A percentile compares a stretch with the other conserved stretches of the same genome.
phyloP scores from a whole-genome alignment of 2,888 invertebrate genomes.

The Luffia ferchaultella region DNA sequence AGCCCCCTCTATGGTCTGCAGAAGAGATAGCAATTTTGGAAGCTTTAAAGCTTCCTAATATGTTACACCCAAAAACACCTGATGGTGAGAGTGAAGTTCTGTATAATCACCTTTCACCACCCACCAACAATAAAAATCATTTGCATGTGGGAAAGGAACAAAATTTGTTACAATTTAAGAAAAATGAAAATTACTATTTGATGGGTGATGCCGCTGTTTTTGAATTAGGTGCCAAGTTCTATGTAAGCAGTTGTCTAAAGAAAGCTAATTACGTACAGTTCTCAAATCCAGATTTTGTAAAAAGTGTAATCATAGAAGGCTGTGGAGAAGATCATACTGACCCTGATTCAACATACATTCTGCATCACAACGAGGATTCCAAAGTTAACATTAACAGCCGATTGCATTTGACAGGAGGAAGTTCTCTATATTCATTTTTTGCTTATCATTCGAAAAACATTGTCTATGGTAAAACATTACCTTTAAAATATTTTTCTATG shows the following conservation, averaged over 20 bases:
- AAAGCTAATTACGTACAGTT: slow-evolving; percentile 68
- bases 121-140: slow-evolving; percentile 49
- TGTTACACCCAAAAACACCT: slow-evolving; percentile 71
- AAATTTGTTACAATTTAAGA: slow-evolving; percentile 64
- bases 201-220: slow-evolving; percentile 75
- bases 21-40: slow-evolving; percentile 74
- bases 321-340: slow-evolving; percentile 69
- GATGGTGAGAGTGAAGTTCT: slow-evolving; percentile 31
- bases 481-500: slow-evolving; percentile 72
- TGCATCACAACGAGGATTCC: slow-evolving; percentile 65
- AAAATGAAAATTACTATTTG: slow-evolving; percentile 69
- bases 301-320: slow-evolving; percentile 79
- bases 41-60: slow-evolving; percentile 75
- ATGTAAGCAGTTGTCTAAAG: slow-evolving; percentile 45
- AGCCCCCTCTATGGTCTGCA: slow-evolving; percentile 71
- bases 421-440: slow-evolving; percentile 76
- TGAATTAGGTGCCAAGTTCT: slow-evolving; percentile 69
- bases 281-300: slow-evolving; percentile 80
- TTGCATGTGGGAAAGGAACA: slow-evolving; percentile 60
- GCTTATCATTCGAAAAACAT: slow-evolving; percentile 76
- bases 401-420: slow-evolving; percentile 79
- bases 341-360: slow-evolving; percentile 62
- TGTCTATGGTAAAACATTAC: slow-evolving; percentile 68
- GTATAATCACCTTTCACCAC: slow-evolving; percentile 27
- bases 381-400: slow-evolving; percentile 61